Evolutionary conservation across 2,113 vertebrate genomes (phyloP).

Genomic region (Festucalex cinctus): DNA sequence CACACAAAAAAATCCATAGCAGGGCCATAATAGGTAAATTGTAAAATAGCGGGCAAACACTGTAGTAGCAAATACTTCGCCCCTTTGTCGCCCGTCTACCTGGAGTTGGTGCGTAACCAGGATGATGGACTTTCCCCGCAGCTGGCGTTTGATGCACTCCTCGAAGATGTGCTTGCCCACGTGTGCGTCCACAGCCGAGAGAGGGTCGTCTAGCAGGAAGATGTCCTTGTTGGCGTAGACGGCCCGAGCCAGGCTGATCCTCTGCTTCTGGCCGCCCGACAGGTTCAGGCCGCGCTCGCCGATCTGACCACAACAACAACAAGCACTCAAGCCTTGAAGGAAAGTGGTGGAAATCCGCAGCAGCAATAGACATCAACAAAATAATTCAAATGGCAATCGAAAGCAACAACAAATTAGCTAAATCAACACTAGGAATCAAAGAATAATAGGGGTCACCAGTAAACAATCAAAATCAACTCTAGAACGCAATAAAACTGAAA

Average conservation of each 20-base stretch:
- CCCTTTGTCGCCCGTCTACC: constrained; percentile 28
- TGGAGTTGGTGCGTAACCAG: constrained; percentile 79
- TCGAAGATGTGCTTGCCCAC: constrained; percentile 80
- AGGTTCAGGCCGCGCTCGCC: constrained; percentile 77
- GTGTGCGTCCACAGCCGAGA: constrained; percentile 76
- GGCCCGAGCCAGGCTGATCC: constrained; percentile 73
- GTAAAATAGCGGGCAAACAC: no score
- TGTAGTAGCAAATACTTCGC: no score
- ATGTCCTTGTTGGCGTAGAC: constrained; percentile 76
- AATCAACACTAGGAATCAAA: background rate
- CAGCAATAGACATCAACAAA: background rate
- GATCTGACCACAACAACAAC: constrained; percentile 54
- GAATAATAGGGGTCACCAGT: background rate
- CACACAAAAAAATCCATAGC: no score
- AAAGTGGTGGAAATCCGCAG: constrained; percentile 1
- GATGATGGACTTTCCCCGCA: constrained; percentile 71
- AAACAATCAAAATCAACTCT: background rate
- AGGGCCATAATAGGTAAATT: no score
- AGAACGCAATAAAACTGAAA: background rate
- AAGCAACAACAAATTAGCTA: background rate
- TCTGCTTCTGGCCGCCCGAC: constrained; percentile 79
- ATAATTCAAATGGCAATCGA: background rate
- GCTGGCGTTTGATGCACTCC: constrained; percentile 71
- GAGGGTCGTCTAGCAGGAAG: constrained; percentile 76
- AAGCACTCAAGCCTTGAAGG: background rate